A percentile compares a stretch with the other conserved stretches of the same genome.
These are phyloP conservation scores for Clarias laeviceps DNA, from an alignment of 2,797 vertebrate species.

Conservation along the genomic window DNA sequence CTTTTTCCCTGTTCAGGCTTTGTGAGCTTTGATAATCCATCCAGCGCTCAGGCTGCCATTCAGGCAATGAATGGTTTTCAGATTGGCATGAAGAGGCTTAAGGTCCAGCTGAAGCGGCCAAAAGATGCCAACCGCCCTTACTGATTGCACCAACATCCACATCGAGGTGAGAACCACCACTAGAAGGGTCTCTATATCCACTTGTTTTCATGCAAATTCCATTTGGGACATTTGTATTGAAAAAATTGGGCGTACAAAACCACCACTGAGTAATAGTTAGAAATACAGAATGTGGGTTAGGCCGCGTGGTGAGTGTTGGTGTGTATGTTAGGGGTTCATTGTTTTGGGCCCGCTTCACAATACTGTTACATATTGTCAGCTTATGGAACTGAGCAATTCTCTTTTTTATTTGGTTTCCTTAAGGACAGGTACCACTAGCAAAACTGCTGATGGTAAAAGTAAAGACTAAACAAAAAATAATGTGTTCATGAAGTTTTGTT, in stretches of 20 bases:
- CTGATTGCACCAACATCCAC: conserved; percentile 78
- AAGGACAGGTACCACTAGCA: not conserved
- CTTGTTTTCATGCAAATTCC: not conserved
- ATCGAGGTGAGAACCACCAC: conserved; percentile 68
- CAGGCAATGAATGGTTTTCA: conserved; percentile 99
- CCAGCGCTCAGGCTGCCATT: conserved; percentile 96
- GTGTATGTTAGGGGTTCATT: not conserved
- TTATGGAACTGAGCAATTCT: not conserved
- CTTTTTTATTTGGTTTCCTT: not conserved
- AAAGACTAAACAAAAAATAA: not conserved
- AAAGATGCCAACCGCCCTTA: conserved; percentile 99
- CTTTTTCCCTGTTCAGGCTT: conserved; percentile 71
- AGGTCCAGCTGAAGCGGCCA: conserved; percentile 97
- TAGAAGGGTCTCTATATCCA: not conserved
- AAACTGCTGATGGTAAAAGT: not conserved
- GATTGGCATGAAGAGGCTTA: conserved; percentile 98
- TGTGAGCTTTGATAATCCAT: conserved; percentile 98
- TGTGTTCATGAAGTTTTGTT: no score
- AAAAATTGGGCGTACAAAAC: not conserved
- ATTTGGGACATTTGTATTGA: not conserved
- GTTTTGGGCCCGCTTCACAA: not conserved
- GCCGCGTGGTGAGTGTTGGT: not conserved
- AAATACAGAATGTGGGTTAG: not conserved
- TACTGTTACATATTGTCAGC: not conserved
- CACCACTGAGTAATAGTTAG: not conserved